phyloP scores from a whole-genome alignment of 92 coral and sea anemone genomes.

The Palythoa grandiflora region DNA sequence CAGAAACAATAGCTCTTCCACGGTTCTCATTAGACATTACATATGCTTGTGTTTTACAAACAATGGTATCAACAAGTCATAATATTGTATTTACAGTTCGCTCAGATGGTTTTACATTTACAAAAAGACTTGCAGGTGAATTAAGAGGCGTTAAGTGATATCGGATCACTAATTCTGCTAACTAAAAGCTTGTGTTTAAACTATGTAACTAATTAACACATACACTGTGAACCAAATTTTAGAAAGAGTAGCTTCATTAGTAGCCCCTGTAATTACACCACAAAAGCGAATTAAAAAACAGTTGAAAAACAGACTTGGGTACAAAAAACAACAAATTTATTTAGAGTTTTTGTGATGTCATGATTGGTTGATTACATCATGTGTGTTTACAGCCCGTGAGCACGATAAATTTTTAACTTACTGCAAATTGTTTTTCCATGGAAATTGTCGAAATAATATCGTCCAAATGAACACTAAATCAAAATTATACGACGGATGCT shows the following conservation, averaged over 20 bases:
- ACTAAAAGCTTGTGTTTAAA: neutral
- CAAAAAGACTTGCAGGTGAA: constrained; percentile 24
- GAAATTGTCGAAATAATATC: constrained; percentile 17
- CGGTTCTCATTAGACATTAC: too few species aligned
- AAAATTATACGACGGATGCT: constrained; percentile 17
- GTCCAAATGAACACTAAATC: constrained; percentile 7
- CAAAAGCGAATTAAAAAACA: neutral
- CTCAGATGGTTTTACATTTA: neutral
- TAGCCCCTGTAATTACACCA: neutral
- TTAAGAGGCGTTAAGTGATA: constrained; percentile 31
- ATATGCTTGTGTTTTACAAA: neutral
- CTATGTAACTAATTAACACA: constrained; percentile 8
- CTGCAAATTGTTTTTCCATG: constrained; percentile 10
- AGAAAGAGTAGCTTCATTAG: neutral
- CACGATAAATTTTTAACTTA: constrained; percentile 81
- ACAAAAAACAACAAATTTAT: constrained; percentile 12
- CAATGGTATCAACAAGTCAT: neutral
- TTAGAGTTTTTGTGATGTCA: constrained; percentile 47
- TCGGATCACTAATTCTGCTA: constrained; percentile 7
- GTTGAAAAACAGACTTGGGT: neutral
- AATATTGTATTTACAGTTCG: constrained; percentile 2
- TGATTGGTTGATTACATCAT: constrained; percentile 91
- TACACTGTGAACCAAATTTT: neutral
- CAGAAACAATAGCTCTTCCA: neutral
- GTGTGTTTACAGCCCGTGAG: constrained; percentile 74